Conservation (phyloP, 2,888 invertebrate genomes). For the Cepaea hortensis region DNA sequence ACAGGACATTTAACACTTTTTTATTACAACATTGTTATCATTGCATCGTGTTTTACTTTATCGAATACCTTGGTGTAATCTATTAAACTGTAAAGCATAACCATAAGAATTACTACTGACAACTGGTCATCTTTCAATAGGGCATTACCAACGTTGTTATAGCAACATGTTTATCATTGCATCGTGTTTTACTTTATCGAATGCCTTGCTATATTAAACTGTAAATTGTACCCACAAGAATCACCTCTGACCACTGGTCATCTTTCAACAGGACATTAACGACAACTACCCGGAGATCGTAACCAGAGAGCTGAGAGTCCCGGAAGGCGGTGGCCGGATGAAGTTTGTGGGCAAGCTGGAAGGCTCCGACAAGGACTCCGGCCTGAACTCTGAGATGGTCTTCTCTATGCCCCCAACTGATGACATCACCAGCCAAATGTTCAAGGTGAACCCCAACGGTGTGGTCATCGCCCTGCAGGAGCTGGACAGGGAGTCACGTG, state of each 20-base stretch:
- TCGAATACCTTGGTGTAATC: too few species aligned
- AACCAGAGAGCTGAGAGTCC: constrained; percentile 83
- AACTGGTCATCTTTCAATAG: too few species aligned
- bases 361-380: constrained; percentile 93
- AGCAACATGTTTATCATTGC: too few species aligned
- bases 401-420: constrained; percentile 82
- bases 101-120: too few species aligned
- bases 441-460: constrained; percentile 87
- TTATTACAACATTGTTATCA: too few species aligned
- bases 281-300: constrained; percentile 69
- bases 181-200: too few species aligned
- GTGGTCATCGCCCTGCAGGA: constrained; percentile 90
- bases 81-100: too few species aligned
- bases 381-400: constrained; percentile 89
- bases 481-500: constrained; percentile 89
- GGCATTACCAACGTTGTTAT: too few species aligned
- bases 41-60: too few species aligned
- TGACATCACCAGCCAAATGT: constrained; percentile 81
- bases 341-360: constrained; percentile 91
- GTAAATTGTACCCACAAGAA: too few species aligned
- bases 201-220: too few species aligned
- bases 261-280: constrained; percentile 62
- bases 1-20: too few species aligned
- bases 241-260: neutral
- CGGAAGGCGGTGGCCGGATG: constrained; percentile 89